Base-by-base conservation (phyloP, 2,797 vertebrate genomes). In the Propithecus perrieri region DNA sequence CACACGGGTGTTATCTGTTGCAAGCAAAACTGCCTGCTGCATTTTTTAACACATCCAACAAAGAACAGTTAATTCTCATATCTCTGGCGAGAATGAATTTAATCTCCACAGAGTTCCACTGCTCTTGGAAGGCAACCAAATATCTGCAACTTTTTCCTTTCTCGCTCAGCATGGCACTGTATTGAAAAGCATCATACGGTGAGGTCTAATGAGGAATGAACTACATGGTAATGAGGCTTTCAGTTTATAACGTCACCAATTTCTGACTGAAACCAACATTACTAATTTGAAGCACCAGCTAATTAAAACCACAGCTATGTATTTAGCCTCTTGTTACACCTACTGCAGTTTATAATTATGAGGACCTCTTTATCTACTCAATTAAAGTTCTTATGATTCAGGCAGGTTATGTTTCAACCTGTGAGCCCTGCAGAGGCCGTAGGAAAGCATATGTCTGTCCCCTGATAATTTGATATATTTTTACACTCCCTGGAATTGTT, bases 311-410 rank as follows among this genome's bases (percentile, higher is more conserved):
- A 98, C 98, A 99, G 98, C 99, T 98, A 99, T 98, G 98, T 98
- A 98, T 99, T 99, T 99, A 99, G 98, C 99, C 99, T 99, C 99
- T 99, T 99, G 98, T 99, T 99, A 99, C 98, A 99, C 98, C 99
- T 99, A 99, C 99, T 99, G 98, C 98, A 98, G 98, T 99, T 99
- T 99, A 99, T 99, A 99, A 99, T 99, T 99, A 99, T 98, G 98
- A 98, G 97, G 98, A 98, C 98, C 99, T 98, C 98, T 98, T 99
- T 99, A 99, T 99, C 99, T 98, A 98, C 98, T 98, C 98, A 99
- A 98, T 99, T 99, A 99, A 99, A 98, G 98, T 98, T 97, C 94
- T 98, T 98, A 98, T 94, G 96, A 98, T 98, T 98, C 97, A 96
- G 97, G 95, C 97, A 98, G 98, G 96, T 98, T 98, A 95, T 95